Base-by-base conservation (phyloP, 2,888 invertebrate species). In the Yponomeuta cagnagella region DNA sequence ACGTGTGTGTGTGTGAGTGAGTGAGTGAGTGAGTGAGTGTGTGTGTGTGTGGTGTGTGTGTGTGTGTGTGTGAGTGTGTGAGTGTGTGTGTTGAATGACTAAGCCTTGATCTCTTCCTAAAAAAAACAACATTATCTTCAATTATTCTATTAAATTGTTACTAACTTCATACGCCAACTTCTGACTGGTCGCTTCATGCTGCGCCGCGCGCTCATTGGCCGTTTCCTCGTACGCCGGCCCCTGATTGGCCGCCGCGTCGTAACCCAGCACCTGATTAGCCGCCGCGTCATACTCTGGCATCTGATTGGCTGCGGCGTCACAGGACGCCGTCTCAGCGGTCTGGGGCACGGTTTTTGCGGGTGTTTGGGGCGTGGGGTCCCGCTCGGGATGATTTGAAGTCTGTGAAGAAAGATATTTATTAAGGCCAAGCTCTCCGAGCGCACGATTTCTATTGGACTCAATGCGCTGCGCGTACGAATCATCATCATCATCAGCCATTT, bases 131-230 rank as follows among this genome's bases (percentile, higher is more conserved):
- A 33, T 33, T 33, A 2, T 33, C 33, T 33, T 5, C 5, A 33
- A 2, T 33, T 33, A 33, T 33, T 33, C 2, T 5, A 33, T 33
- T 33, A 2, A 33, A 33, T 43, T 8, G 8, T 15, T 15, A 58
- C 52, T 58, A 12, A 58, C 52, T 15, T 58, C 52, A 15, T 15
- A 15, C 52, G 52, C 1, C 10, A 73, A 58, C 63, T 71, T 72
- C 48, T 71, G 58, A n/a, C 68, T 72, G 71, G 68, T 69, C 33
- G 30, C 67, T 64, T 73, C 68, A 2, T 72, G 6, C 0, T 8
- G 6, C 43, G 6, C 73, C 66, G 74, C 68, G 66, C 78, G 78
- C 72, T 84, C 82, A 80, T 80, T 82, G 75, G 79, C 63, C 68
- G 73, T 63, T n/a, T 75, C 76, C 48, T 66, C 68, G 10, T 31